A percentile compares a stretch with the other conserved stretches of the same genome.
These are phyloP conservation scores for Argyresthia goedartella DNA, from an alignment of 2,888 invertebrate species.

Conservation along the genomic window DNA sequence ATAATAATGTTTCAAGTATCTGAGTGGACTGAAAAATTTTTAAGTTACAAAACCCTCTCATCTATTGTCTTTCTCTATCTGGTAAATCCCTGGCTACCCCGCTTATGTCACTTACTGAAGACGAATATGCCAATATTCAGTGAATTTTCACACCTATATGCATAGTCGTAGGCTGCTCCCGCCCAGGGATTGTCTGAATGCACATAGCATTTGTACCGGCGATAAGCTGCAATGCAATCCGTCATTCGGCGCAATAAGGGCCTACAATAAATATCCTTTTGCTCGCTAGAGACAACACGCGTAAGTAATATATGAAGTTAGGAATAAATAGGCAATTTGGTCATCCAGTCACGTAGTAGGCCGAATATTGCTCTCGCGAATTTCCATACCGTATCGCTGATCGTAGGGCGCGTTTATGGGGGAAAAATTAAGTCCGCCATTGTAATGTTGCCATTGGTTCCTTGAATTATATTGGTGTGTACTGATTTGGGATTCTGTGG, in stretches of 20 bases:
- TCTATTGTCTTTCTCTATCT: too few species aligned
- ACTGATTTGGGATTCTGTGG: not conserved
- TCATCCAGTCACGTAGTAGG: slow-evolving; percentile 56
- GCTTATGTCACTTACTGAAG: too few species aligned
- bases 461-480: not conserved
- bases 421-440: slow-evolving; percentile 63
- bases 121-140: too few species aligned
- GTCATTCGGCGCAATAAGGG: slow-evolving; percentile 70
- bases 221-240: slow-evolving; percentile 34
- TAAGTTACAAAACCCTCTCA: too few species aligned
- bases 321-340: slow-evolving; percentile 73
- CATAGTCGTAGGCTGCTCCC: not conserved
- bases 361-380: slow-evolving; percentile 65
- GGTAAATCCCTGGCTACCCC: too few species aligned
- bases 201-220: not conserved
- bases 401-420: slow-evolving; percentile 67
- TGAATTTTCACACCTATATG: too few species aligned
- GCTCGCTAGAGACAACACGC: slow-evolving; percentile 59
- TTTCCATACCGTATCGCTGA: slow-evolving; percentile 68
- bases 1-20: too few species aligned
- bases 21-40: too few species aligned
- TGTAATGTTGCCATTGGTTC: not conserved
- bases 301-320: slow-evolving; percentile 72
- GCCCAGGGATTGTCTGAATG: not conserved
- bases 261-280: slow-evolving; percentile 70